phyloP scores from a whole-genome alignment of 2,113 vertebrate genomes.

The Macaca nemestrina region DNA sequence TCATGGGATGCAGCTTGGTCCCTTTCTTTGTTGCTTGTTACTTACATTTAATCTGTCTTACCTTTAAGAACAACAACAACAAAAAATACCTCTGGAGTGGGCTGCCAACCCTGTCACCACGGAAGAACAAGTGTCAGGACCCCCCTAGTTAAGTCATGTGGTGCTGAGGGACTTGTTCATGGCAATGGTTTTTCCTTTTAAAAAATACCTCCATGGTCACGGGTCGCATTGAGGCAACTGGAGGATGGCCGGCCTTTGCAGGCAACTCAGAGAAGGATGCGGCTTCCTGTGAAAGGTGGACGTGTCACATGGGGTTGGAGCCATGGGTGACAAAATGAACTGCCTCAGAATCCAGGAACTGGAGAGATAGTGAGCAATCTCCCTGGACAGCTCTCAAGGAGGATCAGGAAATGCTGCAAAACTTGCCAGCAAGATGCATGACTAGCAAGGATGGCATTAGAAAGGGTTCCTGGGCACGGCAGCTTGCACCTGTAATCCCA shows the following conservation, averaged over 20 bases:
- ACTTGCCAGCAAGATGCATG: background rate
- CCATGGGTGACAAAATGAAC: background rate
- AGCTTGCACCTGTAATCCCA: too few species aligned
- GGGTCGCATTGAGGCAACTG: background rate
- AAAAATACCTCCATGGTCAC: background rate
- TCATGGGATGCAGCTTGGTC: background rate
- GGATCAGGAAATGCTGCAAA: background rate
- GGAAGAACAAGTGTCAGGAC: constrained; percentile 21
- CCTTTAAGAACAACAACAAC: constrained; percentile 1
- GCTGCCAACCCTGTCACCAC: background rate
- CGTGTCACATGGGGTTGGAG: background rate
- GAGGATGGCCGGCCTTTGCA: background rate
- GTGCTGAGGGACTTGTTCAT: background rate
- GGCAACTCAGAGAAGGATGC: background rate
- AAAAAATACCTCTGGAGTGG: constrained; percentile 31
- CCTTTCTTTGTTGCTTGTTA: constrained; percentile 43
- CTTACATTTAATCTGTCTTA: constrained; percentile 29
- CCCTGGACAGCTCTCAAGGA: background rate
- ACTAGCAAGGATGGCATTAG: background rate
- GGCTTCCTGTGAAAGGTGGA: too few species aligned
- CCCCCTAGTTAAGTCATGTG: background rate
- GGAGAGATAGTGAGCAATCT: background rate
- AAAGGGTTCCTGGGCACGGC: background rate
- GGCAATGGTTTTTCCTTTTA: background rate
- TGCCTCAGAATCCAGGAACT: background rate